Evolutionary conservation across 2,888 invertebrate genomes (phyloP).

Genomic region (Dicyrtomina minuta): DNA sequence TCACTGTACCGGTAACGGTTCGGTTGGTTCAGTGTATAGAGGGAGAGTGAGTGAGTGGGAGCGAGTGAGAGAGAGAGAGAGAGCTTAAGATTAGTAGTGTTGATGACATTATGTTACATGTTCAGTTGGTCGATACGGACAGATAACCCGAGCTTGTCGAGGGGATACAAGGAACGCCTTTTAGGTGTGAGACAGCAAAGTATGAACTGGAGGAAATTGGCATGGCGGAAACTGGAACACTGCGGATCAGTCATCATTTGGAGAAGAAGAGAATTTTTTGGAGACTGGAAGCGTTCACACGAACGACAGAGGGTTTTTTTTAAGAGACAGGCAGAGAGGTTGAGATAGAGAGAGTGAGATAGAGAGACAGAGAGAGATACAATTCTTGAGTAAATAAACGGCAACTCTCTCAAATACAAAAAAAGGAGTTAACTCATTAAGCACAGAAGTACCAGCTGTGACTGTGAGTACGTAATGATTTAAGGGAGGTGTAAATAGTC

Average conservation of each 20-base stretch:
- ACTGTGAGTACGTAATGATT: no score
- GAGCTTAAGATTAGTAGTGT: no score
- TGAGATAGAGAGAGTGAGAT: not conserved
- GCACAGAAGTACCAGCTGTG: no score
- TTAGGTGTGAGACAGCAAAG: slow-evolving; percentile 10
- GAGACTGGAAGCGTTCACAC: slow-evolving; percentile 7
- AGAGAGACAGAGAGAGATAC: slow-evolving; percentile 1
- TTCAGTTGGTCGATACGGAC: slow-evolving; percentile 12
- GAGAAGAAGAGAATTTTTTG: not conserved
- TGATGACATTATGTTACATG: no score
- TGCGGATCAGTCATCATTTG: slow-evolving; percentile 3
- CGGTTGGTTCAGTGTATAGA: no score
- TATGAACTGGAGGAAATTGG: slow-evolving; percentile 20
- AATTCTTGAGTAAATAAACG: slow-evolving; percentile 7
- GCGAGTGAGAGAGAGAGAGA: no score
- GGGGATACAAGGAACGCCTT: slow-evolving; percentile 21
- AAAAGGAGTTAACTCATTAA: not conserved
- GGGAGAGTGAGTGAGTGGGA: no score
- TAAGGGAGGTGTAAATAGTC: no score
- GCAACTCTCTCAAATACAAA: not conserved
- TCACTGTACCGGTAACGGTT: no score
- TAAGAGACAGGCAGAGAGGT: not conserved
- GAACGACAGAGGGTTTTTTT: slow-evolving; percentile 8
- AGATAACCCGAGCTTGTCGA: slow-evolving; percentile 1
- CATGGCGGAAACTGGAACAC: slow-evolving; percentile 6